Base-by-base conservation (phyloP, 1,140 invertebrate genomes). In the Drosophila aff. region DNA sequence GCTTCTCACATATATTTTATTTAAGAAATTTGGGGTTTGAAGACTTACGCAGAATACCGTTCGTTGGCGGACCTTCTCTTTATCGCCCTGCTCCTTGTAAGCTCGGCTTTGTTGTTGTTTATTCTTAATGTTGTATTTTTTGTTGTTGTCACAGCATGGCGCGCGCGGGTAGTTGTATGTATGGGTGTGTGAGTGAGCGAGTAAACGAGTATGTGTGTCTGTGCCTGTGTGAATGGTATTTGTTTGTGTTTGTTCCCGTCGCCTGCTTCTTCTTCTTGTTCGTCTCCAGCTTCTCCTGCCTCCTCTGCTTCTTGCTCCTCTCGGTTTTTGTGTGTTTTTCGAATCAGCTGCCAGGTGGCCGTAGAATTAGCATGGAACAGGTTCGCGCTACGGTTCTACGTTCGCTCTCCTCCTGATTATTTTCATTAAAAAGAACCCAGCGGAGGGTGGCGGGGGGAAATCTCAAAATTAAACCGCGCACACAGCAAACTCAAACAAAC, bases 261-360 rank as follows among this genome's bases (percentile, higher is more conserved):
- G 58, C 36, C 58, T 63, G 58, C 63, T 58, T 67, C 28, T 44
- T 50, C 36, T 47, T 9, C 33, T 23, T 38, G 2, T 23, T 23
- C 23, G 23, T 23, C 21, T 57, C 36, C 58, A 63, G 58, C 63
- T 58, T 76, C 28, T 52, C 43, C 36, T 55, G 58, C 10, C 36
- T 57, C 36, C 15, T 16, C 21, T 4, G 7, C 18, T 10, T 16
- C 52, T 41, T 31, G 6, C 52, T 40, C 53, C 53, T 40, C 40
- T 36, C 16, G 41, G 23, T 74, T 49, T 23, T 58, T 41, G 28
- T 33, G 40, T 69, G 33, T 43, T 71, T 53, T 44, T 62, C 36
- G 46, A 86, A 84, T 87, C 83, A 87, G 83, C 83, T 87, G 83
- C 84, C 84, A 87, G 84, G 68, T 89, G 80, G 79, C 79, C 65